phyloP scores from a whole-genome alignment of 2,113 vertebrate genomes.

The Atractosteus spatula region DNA sequence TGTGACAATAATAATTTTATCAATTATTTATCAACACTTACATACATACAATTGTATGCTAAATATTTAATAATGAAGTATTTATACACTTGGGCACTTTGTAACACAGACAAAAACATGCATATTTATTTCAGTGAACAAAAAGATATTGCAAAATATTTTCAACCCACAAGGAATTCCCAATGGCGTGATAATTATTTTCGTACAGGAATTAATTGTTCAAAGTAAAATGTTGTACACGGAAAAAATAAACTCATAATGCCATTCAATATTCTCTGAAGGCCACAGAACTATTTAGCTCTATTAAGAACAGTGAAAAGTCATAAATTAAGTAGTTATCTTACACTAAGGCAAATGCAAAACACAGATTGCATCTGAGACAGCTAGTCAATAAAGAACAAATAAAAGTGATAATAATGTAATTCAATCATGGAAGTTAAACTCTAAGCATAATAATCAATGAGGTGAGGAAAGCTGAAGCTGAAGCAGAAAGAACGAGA shows the following conservation, averaged over 20 bases:
- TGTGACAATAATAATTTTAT: no score
- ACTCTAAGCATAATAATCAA: neutral
- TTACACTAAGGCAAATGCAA: neutral
- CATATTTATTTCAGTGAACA: no score
- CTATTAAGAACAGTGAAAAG: neutral
- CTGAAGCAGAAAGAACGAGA: neutral
- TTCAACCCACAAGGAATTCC: no score
- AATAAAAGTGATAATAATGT: slow-evolving; percentile 1
- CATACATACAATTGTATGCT: no score
- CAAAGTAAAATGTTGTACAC: no score
- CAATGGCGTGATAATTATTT: no score
- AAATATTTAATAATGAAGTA: no score
- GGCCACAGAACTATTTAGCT: neutral
- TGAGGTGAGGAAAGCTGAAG: neutral
- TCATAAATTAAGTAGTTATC: neutral
- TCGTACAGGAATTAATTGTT: no score
- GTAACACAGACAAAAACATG: no score
- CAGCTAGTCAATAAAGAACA: neutral
- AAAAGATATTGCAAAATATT: no score
- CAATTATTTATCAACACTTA: no score
- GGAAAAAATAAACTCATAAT: neutral
- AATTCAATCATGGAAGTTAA: neutral
- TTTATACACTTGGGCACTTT: no score
- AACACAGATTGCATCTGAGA: neutral
- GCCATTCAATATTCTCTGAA: neutral